Base-by-base conservation (phyloP, 2,888 invertebrate genomes). In the Ptilodon capucinus region DNA sequence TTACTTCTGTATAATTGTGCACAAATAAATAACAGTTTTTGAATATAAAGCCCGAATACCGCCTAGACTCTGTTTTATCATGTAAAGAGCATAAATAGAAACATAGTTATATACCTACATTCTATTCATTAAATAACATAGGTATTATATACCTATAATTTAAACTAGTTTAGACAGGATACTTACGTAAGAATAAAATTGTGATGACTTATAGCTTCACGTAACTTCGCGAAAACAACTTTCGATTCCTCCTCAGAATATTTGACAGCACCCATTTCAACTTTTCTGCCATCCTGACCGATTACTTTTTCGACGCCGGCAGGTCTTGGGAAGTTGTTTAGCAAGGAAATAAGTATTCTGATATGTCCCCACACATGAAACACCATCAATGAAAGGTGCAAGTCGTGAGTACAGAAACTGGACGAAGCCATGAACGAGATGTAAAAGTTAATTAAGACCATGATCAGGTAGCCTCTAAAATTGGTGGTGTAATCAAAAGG, bases 351-450 rank as follows among this genome's bases (percentile, higher is more conserved):
- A n/a, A 36, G 36, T n/a, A 36, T 19, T 36, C n/a, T 36, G 2
- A 36, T 36, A 19, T 36, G 36, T 1, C 36, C 36, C 36, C 36
- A 36, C 1, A 59, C 45, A 8, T 52, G 34, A 16, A 36, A 36
- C n/a, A 44, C 42, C 23, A 40, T 18, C 17, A 49, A 57, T 17
- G 64, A 60, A 25, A 60, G 57, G 3, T 61, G 60, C 5, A 57
- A 14, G 3, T 35, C 13, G 16, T 36, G 6, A 14, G 18, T 18
- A 6, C 36, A 18, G 36, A 36, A 19, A 19, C 36, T 36, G 17
- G 18, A 18, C n/a, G 19, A 1, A 4, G 19, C 36, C 11, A 36
- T 19, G 19, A 3, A 36, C 6, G 36, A n/a, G 36, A 8, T n/a
- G 36, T 36, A 36, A 0, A n/a, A 36, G 19, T 36, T 36, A 7